phyloP scores from a whole-genome alignment of 1,140 invertebrate genomes.

The Tyrophagus putrescentiae region DNA sequence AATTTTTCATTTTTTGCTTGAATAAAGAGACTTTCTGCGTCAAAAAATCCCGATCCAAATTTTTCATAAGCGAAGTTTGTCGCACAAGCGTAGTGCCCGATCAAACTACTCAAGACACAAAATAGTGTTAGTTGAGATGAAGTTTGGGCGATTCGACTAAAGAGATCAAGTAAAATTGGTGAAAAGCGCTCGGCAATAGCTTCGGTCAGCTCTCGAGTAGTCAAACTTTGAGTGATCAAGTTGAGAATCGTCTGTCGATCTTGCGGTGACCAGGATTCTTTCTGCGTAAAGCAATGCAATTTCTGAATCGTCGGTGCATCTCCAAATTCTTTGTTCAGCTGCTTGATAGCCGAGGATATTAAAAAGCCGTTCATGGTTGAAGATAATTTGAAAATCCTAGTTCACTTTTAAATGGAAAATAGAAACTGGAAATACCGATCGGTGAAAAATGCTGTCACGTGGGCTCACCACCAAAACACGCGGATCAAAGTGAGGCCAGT shows the following conservation, averaged over 20 bases:
- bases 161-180: slow-evolving; percentile 13
- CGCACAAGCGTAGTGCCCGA: slow-evolving; percentile 7
- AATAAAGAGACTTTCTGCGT: not conserved
- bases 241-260: not conserved
- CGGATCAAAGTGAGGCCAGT: too few relatives aligned
- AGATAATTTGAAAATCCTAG: too few relatives aligned
- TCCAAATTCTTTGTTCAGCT: too few relatives aligned
- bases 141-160: not conserved
- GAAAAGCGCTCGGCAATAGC: not conserved
- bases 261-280: slow-evolving; percentile 1
- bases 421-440: too few relatives aligned
- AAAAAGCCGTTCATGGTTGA: too few relatives aligned
- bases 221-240: not conserved
- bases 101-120: slow-evolving; percentile 16
- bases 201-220: not conserved
- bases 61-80: slow-evolving; percentile 20
- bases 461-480: too few relatives aligned
- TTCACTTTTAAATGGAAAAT: too few relatives aligned
- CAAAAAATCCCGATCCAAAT: slow-evolving; percentile 1
- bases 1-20: slow-evolving; percentile 1
- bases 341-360: too few relatives aligned
- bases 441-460: too few relatives aligned
- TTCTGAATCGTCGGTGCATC: too few relatives aligned
- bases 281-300: too few relatives aligned
- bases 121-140: slow-evolving; percentile 2